Percentiles rank a stretch among this genome's conserved stretches.
phyloP scores from a whole-genome alignment of 35 echinoderm and acorn worm genomes.

The Heliocidaris erythrogramma region DNA sequence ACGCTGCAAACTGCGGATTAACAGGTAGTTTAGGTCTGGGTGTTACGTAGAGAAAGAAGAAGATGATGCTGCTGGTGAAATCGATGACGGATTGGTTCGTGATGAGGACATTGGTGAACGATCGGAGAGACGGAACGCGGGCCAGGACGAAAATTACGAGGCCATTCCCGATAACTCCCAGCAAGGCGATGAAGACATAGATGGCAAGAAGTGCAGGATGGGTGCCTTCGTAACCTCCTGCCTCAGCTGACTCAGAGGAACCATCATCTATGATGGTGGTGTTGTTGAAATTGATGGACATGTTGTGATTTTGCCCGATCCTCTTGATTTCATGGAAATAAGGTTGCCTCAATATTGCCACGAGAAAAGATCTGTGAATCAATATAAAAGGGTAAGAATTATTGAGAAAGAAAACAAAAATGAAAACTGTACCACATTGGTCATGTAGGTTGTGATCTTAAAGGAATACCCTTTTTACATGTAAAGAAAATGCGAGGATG shows the following conservation, averaged over 20 bases:
- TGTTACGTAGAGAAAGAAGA: constrained; percentile 63
- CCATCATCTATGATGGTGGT: not conserved
- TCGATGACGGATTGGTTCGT: constrained; percentile 89
- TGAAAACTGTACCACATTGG: too few relatives aligned
- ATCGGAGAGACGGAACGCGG: constrained; percentile 67
- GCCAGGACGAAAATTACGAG: constrained; percentile 80
- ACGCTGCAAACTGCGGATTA: not conserved
- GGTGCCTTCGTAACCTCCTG: constrained; percentile 3
- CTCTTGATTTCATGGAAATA: not conserved
- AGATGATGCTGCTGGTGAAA: constrained; percentile 76
- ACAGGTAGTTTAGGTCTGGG: constrained; percentile 10
- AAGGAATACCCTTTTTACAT: too few relatives aligned
- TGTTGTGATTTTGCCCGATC: not conserved
- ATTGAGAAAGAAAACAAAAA: not conserved
- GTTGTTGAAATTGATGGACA: not conserved
- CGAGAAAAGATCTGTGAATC: not conserved
- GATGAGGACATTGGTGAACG: constrained; percentile 78
- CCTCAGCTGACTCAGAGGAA: not conserved
- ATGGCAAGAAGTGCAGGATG: constrained; percentile 37
- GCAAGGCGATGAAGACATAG: constrained; percentile 60
- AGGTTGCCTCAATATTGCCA: not conserved
- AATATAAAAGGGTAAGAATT: not conserved
- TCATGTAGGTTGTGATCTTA: too few relatives aligned
- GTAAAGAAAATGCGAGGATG: too few relatives aligned
- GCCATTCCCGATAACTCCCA: constrained; percentile 78